Conservation (phyloP, 1,140 invertebrate species). For the Mesaphorura yosii region DNA sequence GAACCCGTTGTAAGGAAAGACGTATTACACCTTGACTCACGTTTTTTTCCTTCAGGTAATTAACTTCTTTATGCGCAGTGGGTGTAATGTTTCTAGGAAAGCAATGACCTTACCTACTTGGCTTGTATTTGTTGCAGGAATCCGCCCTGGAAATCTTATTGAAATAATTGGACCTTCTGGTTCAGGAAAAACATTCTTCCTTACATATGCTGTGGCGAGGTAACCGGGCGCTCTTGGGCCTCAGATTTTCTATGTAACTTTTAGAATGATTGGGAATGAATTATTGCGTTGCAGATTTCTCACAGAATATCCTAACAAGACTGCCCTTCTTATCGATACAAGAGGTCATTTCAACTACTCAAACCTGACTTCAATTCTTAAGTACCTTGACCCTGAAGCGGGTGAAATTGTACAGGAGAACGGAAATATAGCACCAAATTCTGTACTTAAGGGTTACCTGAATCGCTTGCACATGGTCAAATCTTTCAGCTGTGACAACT, state of each 20-base stretch:
- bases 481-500: too few relatives aligned
- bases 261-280: slow-evolving; percentile 1
- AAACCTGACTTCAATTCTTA: slow-evolving; percentile 10
- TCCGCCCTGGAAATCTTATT: slow-evolving; percentile 13
- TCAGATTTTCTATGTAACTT: too few relatives aligned
- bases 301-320: slow-evolving; percentile 4
- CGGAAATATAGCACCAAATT: too few relatives aligned
- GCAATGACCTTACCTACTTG: too few relatives aligned
- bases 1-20: slow-evolving; percentile 1
- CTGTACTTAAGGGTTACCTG: too few relatives aligned
- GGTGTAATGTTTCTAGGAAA: too few relatives aligned
- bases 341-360: slow-evolving; percentile 5
- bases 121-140: too few relatives aligned
- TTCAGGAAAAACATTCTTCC: slow-evolving; percentile 18
- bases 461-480: too few relatives aligned
- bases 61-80: too few relatives aligned
- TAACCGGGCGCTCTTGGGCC: neutral
- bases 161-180: slow-evolving; percentile 14
- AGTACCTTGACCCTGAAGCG: neutral
- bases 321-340: slow-evolving; percentile 14
- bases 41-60: slow-evolving; percentile 20
- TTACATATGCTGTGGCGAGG: slow-evolving; percentile 21
- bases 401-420: too few relatives aligned
- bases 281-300: slow-evolving; percentile 7
- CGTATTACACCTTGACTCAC: slow-evolving; percentile 12